phyloP scores from a whole-genome alignment of 2,113 vertebrate species.

The Xerus inauris region DNA sequence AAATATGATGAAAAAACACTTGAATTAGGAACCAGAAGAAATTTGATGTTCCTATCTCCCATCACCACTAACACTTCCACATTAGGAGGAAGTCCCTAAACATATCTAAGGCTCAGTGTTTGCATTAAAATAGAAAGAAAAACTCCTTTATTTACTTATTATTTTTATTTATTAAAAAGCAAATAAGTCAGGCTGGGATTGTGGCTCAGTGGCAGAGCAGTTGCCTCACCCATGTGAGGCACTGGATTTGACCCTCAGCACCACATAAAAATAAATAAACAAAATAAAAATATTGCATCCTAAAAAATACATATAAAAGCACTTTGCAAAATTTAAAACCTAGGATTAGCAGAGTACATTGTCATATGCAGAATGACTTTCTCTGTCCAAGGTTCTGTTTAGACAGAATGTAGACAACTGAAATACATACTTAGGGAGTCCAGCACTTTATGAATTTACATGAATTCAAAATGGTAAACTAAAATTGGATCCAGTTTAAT shows the following conservation, averaged over 20 bases:
- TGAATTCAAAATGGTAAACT: neutral
- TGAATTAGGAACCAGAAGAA: neutral
- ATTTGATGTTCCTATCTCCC: neutral
- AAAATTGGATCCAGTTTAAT: neutral
- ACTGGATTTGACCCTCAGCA: too few species aligned
- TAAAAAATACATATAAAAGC: neutral
- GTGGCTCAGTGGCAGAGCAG: too few species aligned
- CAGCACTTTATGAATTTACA: neutral
- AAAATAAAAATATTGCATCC: too few species aligned
- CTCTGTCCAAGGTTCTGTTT: neutral
- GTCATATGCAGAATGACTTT: neutral
- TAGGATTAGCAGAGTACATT: neutral
- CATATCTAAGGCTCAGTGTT: neutral
- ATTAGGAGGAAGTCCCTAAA: neutral
- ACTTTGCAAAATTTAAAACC: neutral
- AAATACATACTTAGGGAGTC: neutral
- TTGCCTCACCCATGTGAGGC: too few species aligned
- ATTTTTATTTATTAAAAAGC: neutral
- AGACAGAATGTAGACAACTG: neutral
- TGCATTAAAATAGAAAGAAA: neutral
- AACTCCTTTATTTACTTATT: neutral
- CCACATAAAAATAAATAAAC: too few species aligned
- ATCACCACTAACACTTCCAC: neutral
- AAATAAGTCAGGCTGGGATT: constrained; percentile 31
- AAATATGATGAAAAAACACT: neutral